Evolutionary conservation across 1,140 invertebrate genomes (phyloP), one percentile per base, ranked within the genome.

Genomic region (Drosophila fuyamai): DNA sequence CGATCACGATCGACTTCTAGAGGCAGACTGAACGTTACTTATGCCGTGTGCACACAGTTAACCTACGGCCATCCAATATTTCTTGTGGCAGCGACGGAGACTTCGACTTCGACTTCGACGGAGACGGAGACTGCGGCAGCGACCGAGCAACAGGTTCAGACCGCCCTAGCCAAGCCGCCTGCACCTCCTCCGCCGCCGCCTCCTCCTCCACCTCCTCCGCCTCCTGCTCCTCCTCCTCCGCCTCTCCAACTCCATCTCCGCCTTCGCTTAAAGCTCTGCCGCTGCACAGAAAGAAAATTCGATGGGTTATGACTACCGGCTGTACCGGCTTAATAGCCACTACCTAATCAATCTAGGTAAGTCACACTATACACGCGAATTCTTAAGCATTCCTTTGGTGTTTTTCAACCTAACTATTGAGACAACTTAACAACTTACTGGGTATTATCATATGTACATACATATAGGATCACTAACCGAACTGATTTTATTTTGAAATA

Each of bases 1-100:
- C 86, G 85, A 86, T 84, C 84, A 88, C 84, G 84, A 88, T 89
- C 84, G 84, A 84, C 84, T 88, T 88, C 84, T 88, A 84, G 77
- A 88, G 80, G 85, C 84, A 90, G 84, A 88, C 84, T 88, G 84
- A 88, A 89, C 84, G 84, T 84, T 88, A 89, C 84, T 88, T 88
- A 88, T 88, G 84, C 84, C 80, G 80, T 88, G 67, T 89, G 84
- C 77, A 88, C 76, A 79, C 44, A 88, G 84, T 88, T 89, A 88
- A 88, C 84, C 84, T 88, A 89, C 83, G 84, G 80, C 83, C 84
- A 84, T 72, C 80, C 84, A 89, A 89, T 88, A 89, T 77, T 79
- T 23, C 23, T 54, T 63, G 79, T 62, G 60, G 46, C 78, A 58
- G 50, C 59, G 79, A 79, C 76, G 67, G 53, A 29, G 38, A 51